Percentiles rank a stretch among this genome's conserved stretches.
Conservation (phyloP, 1,140 invertebrate species). For the Drosophila neocordata region DNA sequence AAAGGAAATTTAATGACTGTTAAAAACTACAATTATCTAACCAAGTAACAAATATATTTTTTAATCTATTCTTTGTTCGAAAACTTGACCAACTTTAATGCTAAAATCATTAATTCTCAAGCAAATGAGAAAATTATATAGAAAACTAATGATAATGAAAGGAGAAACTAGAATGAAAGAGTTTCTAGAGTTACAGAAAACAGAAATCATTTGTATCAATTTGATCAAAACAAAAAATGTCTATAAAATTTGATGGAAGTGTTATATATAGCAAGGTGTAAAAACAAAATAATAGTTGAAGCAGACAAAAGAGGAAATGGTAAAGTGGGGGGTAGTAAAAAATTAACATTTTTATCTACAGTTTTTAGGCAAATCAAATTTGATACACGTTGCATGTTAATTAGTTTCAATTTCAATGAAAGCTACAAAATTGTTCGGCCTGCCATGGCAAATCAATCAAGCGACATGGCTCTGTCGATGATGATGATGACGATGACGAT, state of each 20-base stretch:
- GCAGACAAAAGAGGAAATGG: too few relatives aligned
- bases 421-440: constrained; percentile 8
- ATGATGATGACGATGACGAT: constrained; percentile 2
- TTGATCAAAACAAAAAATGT: too few relatives aligned
- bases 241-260: background rate
- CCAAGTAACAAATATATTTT: too few relatives aligned
- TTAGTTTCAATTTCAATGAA: constrained; percentile 38
- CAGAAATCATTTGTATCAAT: too few relatives aligned
- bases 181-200: too few relatives aligned
- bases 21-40: too few relatives aligned
- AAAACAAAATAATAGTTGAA: too few relatives aligned
- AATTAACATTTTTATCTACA: constrained; percentile 15
- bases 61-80: too few relatives aligned
- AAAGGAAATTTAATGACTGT: too few relatives aligned
- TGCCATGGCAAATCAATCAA: constrained; percentile 10
- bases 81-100: too few relatives aligned
- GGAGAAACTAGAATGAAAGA: too few relatives aligned
- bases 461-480: background rate
- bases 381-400: constrained; percentile 17
- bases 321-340: constrained; percentile 14
- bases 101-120: background rate
- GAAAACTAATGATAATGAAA: too few relatives aligned
- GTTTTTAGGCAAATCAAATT: constrained; percentile 5
- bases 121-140: background rate
- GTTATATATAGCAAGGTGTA: background rate